Evolutionary conservation across 2,113 vertebrate genomes (phyloP), one percentile per base, ranked within the genome.

Genomic region (Coptodon rendalli): DNA sequence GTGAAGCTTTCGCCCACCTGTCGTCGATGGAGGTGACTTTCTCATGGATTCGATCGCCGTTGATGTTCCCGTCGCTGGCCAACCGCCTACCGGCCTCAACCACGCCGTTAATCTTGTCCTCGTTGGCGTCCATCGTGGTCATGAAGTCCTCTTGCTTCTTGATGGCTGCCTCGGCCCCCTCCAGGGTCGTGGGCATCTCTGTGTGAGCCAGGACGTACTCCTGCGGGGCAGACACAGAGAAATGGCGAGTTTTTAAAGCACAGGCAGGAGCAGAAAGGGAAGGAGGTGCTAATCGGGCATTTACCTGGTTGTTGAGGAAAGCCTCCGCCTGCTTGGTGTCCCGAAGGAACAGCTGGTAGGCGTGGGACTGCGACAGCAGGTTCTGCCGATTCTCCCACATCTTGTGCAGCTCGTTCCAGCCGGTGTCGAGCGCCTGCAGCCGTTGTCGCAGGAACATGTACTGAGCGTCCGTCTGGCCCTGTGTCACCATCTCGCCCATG

Each of bases 351-450:
- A 98, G 96, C 95, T 99, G 98, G 92, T 99, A 98, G 53, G 97
- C 98, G 5, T 99, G 98, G 3, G 98, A 99, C 95, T 99, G 98
- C 6, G 98, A 97, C 79, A 99, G 97, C 53, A 99, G 97, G 89
- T 96, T 99, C 90, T 99, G 98, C 38, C 98, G 97, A 91, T 99
- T 99, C 95, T 99, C 98, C 98, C 98, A 99, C 98, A 99, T 99
- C 92, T 98, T 98, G 96, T 98, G 98, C 14, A 99, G 98, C 86
- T 99, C 98, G 1, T 99, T 98, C 98, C 98, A 99, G 53, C 98
- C 98, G 0, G 98, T 99, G 94, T 99, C 97, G 53, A 99, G 95
- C 12, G 98, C 98, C 92, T 99, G 98, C 1, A 99, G 96, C 85
- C 98, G 94, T 93, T 99, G 98, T 6, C 97, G 96, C 12, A 99